These are phyloP conservation scores for Morpho deidamia DNA, from an alignment of 2,888 invertebrate genomes.

Conservation along the genomic window DNA sequence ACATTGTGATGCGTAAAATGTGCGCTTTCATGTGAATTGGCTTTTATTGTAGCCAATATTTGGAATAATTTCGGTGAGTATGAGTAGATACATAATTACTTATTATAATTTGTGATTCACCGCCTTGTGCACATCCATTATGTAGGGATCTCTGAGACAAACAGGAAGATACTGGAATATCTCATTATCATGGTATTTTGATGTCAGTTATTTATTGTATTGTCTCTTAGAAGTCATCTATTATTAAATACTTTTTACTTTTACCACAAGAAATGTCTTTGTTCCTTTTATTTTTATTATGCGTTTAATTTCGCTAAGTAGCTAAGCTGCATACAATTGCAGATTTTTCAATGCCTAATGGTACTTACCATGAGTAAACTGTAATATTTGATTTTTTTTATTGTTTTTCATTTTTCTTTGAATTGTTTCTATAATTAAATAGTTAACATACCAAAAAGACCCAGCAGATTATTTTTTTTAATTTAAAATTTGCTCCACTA, in stretches of 20 bases:
- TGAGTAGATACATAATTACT: slow-evolving; percentile 46
- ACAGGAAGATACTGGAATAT: slow-evolving; percentile 26
- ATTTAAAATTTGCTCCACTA: no score
- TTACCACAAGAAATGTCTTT: not conserved
- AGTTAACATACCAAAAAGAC: no score
- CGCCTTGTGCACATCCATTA: slow-evolving; percentile 35
- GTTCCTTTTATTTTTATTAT: not conserved
- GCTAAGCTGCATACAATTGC: no score
- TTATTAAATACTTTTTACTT: not conserved
- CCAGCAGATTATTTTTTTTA: no score
- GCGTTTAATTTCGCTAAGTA: no score
- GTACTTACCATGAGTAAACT: no score
- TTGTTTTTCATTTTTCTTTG: no score
- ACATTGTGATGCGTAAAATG: slow-evolving; percentile 52
- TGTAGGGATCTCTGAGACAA: slow-evolving; percentile 24
- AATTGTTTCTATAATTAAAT: no score
- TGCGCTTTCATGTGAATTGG: slow-evolving; percentile 45
- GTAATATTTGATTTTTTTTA: no score
- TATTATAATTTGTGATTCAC: slow-evolving; percentile 54
- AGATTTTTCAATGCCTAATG: no score
- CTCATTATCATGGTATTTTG: slow-evolving; percentile 10
- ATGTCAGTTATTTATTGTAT: slow-evolving; percentile 11
- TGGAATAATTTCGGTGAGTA: slow-evolving; percentile 63
- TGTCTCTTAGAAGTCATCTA: slow-evolving; percentile 2
- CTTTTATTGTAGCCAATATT: slow-evolving; percentile 40